Evolutionary conservation across 2,113 vertebrate species (phyloP), one percentile per base, ranked within the genome.

Genomic region (Orycteropus afer): DNA sequence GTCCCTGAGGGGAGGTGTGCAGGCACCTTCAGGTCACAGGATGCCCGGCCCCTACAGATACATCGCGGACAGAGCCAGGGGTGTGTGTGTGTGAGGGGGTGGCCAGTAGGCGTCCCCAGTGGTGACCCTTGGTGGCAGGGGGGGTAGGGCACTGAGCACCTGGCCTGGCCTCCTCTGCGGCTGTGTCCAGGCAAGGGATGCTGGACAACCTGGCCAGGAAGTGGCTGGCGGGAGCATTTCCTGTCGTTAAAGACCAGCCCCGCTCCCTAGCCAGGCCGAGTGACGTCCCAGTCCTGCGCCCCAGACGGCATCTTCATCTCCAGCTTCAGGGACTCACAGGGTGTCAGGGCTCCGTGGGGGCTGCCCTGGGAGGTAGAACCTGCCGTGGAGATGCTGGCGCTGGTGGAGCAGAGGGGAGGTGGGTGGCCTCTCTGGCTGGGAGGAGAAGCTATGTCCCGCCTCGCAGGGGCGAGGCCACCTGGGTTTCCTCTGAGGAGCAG

Each of bases 401-500:
- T 37, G 37, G 37, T 23, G 5, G 37, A 57, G 76, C 45, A 53
- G n/a, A 2, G 6, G 9, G 61, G 69, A 93, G 90, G 94, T 91
- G 90, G 96, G 92, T 22, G 69, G 82, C 94, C 83, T 59, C 55
- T 71, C 76, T 93, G 73, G 92, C 77, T 93, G 95, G 94, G 88
- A 86, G 86, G 89, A 42, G 73, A 74, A 69, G 74, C 29, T 25
- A 42, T 47, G 49, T 78, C 85, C 79, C 47, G 67, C 76, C 63
- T 53, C 85, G 89, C 51, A 40, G 79, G 53, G 95, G 80, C 11
- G 5, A 27, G 67, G 90, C 69, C 69, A 34, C 87, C 84, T 45
- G 9, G 0, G 84, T 51, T 77, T 94, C 85, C 80, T 89, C 51
- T 80, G n/a, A 73, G 67, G 85, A 81, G 77, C 53, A 97, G 91